Conservation (phyloP, 2,113 vertebrate species). For the Sula dactylatra region DNA sequence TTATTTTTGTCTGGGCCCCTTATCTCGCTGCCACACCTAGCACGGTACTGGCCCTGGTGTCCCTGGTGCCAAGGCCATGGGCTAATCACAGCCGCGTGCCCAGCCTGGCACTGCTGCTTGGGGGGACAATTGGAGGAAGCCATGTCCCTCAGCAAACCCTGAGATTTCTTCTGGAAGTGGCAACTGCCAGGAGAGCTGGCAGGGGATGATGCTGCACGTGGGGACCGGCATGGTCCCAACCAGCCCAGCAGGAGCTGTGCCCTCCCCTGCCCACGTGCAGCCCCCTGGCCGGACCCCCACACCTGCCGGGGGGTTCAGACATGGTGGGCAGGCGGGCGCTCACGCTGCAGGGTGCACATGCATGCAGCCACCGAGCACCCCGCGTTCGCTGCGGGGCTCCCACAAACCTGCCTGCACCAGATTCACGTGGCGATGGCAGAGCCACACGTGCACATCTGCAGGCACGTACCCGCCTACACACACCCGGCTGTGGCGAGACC, state of each 20-base stretch:
- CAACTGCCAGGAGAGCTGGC: neutral
- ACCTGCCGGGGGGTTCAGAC: accelerated
- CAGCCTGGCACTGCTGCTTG: neutral
- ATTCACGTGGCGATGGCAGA: neutral
- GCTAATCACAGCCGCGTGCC: neutral
- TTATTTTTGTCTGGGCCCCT: neutral
- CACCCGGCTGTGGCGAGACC: accelerated
- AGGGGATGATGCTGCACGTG: accelerated
- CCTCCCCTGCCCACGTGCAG: neutral
- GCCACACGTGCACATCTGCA: accelerated
- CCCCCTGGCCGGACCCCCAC: neutral
- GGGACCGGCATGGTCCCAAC: no score
- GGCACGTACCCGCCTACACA: neutral
- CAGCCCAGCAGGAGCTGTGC: neutral
- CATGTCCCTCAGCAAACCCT: neutral
- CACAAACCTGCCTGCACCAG: accelerated
- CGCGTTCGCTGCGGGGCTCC: neutral
- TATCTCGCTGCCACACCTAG: neutral
- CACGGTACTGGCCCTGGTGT: neutral
- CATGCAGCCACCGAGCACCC: neutral
- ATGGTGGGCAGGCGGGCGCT: no score
- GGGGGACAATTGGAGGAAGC: constrained; percentile 55
- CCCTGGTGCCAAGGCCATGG: neutral
- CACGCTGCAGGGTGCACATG: neutral
- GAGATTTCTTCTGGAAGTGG: neutral